These are phyloP conservation scores for Linnaemya vulpina DNA, from an alignment of 2,888 invertebrate species.

Conservation along the genomic window DNA sequence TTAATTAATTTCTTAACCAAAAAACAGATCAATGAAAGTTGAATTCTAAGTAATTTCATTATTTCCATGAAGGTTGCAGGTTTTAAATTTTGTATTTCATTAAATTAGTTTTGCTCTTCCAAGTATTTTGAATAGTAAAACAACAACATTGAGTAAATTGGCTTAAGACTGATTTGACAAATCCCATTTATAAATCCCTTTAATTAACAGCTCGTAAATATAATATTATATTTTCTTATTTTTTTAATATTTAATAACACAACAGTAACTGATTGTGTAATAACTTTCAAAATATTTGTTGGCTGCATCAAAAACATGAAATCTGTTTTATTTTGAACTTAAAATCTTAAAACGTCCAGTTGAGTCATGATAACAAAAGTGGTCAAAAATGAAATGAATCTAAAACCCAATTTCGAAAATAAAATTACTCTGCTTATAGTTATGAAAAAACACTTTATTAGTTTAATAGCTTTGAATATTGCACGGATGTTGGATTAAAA, in stretches of 20 bases:
- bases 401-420: not conserved
- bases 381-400: not conserved
- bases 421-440: not conserved
- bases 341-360: conserved; percentile 8
- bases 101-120: no score
- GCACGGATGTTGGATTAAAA: not conserved
- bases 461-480: not conserved
- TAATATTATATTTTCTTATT: conserved; percentile 5
- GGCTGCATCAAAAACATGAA: conserved; percentile 2
- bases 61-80: no score
- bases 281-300: conserved; percentile 10
- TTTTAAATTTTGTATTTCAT: no score
- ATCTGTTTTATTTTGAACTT: conserved; percentile 6
- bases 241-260: conserved; percentile 1
- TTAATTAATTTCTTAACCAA: no score
- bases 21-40: no score
- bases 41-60: no score
- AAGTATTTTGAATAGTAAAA: not conserved
- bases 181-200: not conserved
- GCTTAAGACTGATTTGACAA: no score
- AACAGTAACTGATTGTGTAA: conserved; percentile 19
- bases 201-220: not conserved
- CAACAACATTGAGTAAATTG: not conserved
- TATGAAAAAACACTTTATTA: not conserved
- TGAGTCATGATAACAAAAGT: not conserved